Evolutionary conservation across 30 jellyfish, hydroid and myxozoan species (phyloP).

Genomic region (Aurelia coerulea): DNA sequence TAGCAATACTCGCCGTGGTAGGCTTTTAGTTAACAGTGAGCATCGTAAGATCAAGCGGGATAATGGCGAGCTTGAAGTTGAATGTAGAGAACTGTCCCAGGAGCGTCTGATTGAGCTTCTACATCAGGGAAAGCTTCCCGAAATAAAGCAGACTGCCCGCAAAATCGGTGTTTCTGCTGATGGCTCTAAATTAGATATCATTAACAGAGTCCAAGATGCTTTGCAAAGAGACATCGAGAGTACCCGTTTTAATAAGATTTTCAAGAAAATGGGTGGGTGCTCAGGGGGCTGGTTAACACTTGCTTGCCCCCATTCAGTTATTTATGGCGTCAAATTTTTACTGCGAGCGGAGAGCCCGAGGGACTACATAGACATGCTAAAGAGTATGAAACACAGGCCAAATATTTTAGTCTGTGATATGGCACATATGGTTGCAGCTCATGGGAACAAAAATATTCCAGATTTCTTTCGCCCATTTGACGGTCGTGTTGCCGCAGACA

Average conservation of each 20-base stretch:
- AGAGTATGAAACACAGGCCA: constrained; percentile 40
- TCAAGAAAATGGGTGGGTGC: constrained; percentile 45
- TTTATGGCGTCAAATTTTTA: constrained; percentile 45
- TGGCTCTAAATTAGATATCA: constrained; percentile 45
- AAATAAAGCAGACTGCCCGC: constrained; percentile 19
- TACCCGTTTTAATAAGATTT: constrained; percentile 31
- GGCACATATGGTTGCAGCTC: constrained; percentile 62
- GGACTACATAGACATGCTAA: constrained; percentile 47
- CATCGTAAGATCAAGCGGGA: constrained; percentile 26
- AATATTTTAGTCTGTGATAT: constrained; percentile 20
- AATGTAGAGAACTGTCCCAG: constrained; percentile 43
- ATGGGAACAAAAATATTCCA: constrained; percentile 25
- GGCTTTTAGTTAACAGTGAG: constrained; percentile 41
- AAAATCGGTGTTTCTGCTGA: constrained; percentile 15
- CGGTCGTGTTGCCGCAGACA: constrained; percentile 45
- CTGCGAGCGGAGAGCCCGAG: constrained; percentile 64
- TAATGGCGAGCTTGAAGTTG: constrained; percentile 26
- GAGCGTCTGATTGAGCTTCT: constrained; percentile 39
- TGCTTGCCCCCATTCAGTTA: constrained; percentile 60
- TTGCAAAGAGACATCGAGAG: constrained; percentile 6
- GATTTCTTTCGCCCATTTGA: constrained; percentile 50
- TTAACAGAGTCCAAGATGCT: constrained; percentile 19
- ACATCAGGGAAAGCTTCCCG: constrained; percentile 1
- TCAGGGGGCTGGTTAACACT: constrained; percentile 64
- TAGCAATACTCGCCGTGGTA: neutral